A percentile compares a stretch with the other conserved stretches of the same genome.
Conservation (phyloP, 2,888 invertebrate genomes). For the Cephalotes varians region DNA sequence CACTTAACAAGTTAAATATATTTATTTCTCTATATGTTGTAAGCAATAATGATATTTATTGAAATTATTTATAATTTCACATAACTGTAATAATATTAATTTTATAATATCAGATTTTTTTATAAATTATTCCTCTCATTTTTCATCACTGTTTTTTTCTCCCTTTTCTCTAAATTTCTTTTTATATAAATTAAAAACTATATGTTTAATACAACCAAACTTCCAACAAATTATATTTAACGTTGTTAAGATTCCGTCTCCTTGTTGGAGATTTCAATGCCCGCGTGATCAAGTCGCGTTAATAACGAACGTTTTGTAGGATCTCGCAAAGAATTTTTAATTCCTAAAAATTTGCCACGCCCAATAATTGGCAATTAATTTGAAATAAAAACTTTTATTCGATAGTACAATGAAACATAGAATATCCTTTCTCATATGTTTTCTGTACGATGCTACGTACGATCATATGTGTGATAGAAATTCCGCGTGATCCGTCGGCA, state of each 20-base stretch:
- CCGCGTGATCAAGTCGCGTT: neutral
- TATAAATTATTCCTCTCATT: neutral
- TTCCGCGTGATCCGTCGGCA: neutral
- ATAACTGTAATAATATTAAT: no score
- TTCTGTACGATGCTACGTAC: neutral
- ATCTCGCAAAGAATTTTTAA: neutral
- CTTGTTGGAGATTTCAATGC: constrained; percentile 18
- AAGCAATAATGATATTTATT: no score
- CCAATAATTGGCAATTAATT: neutral
- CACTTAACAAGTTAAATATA: neutral
- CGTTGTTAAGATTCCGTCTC: neutral
- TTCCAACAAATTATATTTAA: constrained; percentile 1
- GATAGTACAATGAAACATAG: neutral
- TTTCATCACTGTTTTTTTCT: neutral
- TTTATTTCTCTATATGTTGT: neutral
- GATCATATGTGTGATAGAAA: neutral
- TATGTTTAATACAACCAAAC: neutral
- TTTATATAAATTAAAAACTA: neutral
- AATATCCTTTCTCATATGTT: neutral
- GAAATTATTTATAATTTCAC: neutral
- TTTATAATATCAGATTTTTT: neutral
- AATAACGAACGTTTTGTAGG: neutral
- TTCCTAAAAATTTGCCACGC: neutral
- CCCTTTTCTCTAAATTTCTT: neutral
- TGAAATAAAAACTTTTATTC: neutral